Evolutionary conservation across 2,888 invertebrate genomes (phyloP), one percentile per base, ranked within the genome.

Genomic region (Fragum fragum): DNA sequence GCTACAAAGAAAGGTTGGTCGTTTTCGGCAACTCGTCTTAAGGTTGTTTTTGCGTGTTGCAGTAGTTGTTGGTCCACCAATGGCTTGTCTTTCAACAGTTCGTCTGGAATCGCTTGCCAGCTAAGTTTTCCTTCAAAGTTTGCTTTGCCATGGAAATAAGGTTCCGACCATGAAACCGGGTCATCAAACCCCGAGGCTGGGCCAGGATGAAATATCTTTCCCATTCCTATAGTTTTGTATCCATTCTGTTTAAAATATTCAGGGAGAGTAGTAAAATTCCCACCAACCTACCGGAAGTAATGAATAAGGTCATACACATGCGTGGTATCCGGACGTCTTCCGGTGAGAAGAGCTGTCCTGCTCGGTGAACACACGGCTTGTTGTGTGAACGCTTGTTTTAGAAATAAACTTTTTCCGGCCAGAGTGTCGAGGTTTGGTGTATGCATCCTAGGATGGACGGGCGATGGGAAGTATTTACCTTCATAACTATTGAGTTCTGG

Each of bases 21-120:
- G 18, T 77, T 80, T 0, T 68, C 23, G 6, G 89, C 79, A 21
- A 83, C 68, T 63, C 92, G 87, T 68, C 94, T 93, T 16, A 98
- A 91, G 91, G 97, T 96, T 39, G 95, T 92, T 80, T 96, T 93
- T 0, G 97, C 97, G 90, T 96, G 96, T 36, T 96, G 91, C 2
- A 96, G 93, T 3, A 96, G 96, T 94, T 98, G 96, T 72, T 97
- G 95, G 93, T 98, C 98, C 0, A 98, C 98, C 78, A 98, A 95
- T 0, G 97, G 96, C 81, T 96, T 95, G 57, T 95, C 96, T 18
- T 55, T 52, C 14, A 80, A 42, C 14, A 63, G 55, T 16, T 61
- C 68, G 18, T 85, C 85, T 3, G 84, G 76, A 42, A 88, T 80
- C 6, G 88, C 87, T 16, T 23, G 23, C 90, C 90, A 90, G n/a